Conservation (phyloP, 2,797 vertebrate species). For the Nannoperca obscura region DNA sequence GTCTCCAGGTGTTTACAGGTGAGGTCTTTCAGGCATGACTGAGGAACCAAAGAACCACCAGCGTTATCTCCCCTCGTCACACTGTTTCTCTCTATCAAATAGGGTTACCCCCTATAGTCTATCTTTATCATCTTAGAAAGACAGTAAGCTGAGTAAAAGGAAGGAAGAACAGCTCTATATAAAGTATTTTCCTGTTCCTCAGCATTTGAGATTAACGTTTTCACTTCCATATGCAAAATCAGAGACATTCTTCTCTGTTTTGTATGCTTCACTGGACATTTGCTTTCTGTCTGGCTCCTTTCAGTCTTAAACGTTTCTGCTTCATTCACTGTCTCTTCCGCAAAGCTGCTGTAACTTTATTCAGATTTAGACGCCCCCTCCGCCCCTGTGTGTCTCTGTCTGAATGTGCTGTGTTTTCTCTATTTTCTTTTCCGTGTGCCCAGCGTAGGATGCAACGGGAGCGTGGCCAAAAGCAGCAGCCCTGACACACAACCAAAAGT, state of each 20-base stretch:
- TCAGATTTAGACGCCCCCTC: constrained; percentile 13
- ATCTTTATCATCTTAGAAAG: constrained; percentile 22
- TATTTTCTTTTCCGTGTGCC: constrained; percentile 14
- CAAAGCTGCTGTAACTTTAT: constrained; percentile 22
- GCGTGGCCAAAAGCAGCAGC: constrained; percentile 34
- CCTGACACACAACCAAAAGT: constrained; percentile 12
- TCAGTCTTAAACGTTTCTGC: constrained; percentile 21
- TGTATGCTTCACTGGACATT: constrained; percentile 61
- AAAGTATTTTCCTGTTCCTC: constrained; percentile 11
- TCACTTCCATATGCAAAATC: constrained; percentile 60
- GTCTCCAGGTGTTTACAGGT: constrained; percentile 17
- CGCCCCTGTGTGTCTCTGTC: constrained; percentile 1
- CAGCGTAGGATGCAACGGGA: constrained; percentile 9
- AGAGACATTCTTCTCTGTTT: constrained; percentile 24
- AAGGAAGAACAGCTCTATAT: constrained; percentile 18
- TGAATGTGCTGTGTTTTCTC: constrained; percentile 18
- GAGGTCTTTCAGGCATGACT: constrained; percentile 31
- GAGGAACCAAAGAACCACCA: constrained; percentile 11
- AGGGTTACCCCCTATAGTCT: constrained; percentile 26
- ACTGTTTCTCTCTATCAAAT: constrained; percentile 16
- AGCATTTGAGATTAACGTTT: constrained; percentile 10
- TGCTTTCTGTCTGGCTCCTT: constrained; percentile 52
- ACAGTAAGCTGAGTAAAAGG: constrained; percentile 1
- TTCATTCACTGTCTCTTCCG: constrained; percentile 54
- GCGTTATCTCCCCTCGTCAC: constrained; percentile 36